These are phyloP conservation scores for Acanthopleura granulata DNA, from an alignment of 2,888 invertebrate species.

Conservation along the genomic window DNA sequence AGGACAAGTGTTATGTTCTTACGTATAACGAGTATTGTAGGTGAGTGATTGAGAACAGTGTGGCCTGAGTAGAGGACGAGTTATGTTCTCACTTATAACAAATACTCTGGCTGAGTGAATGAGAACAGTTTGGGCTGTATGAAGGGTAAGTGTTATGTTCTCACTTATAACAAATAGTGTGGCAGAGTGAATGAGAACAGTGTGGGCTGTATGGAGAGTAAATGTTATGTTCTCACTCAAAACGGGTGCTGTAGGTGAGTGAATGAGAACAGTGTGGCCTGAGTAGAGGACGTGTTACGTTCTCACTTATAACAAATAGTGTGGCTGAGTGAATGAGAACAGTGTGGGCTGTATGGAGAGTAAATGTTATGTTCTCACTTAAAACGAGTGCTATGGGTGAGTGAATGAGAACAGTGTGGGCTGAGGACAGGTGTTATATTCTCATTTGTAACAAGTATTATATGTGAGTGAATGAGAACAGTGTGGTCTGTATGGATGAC, in stretches of 20 bases:
- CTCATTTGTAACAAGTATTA: slow-evolving; percentile 96
- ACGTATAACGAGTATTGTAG: slow-evolving; percentile 97
- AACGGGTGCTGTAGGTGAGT: slow-evolving; percentile 94
- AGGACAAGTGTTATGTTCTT: slow-evolving; percentile 96
- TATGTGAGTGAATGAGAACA: slow-evolving; percentile 76
- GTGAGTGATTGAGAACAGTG: slow-evolving; percentile 73
- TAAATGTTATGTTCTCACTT: slow-evolving; percentile 77
- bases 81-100: slow-evolving; percentile 94
- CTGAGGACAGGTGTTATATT: slow-evolving; percentile 97
- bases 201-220: slow-evolving; percentile 97
- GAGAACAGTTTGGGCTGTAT: slow-evolving; percentile 81
- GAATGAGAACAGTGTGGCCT: slow-evolving; percentile 68
- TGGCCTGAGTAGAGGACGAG: slow-evolving; percentile 95
- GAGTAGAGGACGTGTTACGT: background rate
- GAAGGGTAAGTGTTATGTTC: slow-evolving; percentile 84
- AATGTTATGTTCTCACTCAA: slow-evolving; percentile 95
- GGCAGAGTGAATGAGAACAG: slow-evolving; percentile 80
- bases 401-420: slow-evolving; percentile 90
- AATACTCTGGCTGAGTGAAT: slow-evolving; percentile 87
- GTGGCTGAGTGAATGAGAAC: slow-evolving; percentile 76
- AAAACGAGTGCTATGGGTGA: slow-evolving; percentile 78
- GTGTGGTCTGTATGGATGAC: slow-evolving; percentile 67
- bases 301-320: background rate
- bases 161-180: slow-evolving; percentile 79
- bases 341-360: slow-evolving; percentile 91